These are phyloP conservation scores for Pyrgilauda ruficollis DNA, from an alignment of 2,113 vertebrate genomes.

Conservation along the genomic window DNA sequence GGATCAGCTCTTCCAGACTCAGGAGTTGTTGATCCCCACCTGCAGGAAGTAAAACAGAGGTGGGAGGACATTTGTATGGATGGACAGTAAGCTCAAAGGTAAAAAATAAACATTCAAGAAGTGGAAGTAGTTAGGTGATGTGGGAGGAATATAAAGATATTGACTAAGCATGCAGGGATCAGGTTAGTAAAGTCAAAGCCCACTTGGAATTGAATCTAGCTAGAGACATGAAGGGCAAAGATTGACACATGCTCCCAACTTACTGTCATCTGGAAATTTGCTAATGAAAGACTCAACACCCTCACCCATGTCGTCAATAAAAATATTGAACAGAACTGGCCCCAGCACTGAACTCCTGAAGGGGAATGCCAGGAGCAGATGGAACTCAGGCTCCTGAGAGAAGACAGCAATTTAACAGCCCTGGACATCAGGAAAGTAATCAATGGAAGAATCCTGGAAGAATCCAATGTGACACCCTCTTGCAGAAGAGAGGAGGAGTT, in stretches of 20 bases:
- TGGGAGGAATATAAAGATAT: not conserved
- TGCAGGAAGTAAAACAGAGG: not conserved
- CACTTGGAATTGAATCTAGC: not conserved
- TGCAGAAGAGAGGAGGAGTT: not conserved
- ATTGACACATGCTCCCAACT: rapidly evolving
- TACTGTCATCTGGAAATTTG: not conserved
- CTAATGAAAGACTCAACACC: not conserved
- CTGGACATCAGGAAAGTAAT: not conserved
- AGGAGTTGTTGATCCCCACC: not conserved
- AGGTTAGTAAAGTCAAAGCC: not conserved
- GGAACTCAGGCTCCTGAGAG: not conserved
- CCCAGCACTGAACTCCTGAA: not conserved
- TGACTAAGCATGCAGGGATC: not conserved
- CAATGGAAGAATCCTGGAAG: not conserved
- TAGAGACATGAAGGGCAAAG: not conserved
- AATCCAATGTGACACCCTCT: not conserved
- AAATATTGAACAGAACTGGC: not conserved
- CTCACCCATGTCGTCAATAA: not conserved
- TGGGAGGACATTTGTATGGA: not conserved
- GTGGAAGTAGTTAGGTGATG: not conserved
- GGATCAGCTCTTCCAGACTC: not conserved
- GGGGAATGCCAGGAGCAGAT: not conserved
- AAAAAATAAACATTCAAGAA: not conserved
- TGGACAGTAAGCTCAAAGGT: not conserved
- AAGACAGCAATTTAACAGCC: not conserved